Base-by-base conservation (phyloP, 2,888 invertebrate genomes). In the Drosophila kuntzei region DNA sequence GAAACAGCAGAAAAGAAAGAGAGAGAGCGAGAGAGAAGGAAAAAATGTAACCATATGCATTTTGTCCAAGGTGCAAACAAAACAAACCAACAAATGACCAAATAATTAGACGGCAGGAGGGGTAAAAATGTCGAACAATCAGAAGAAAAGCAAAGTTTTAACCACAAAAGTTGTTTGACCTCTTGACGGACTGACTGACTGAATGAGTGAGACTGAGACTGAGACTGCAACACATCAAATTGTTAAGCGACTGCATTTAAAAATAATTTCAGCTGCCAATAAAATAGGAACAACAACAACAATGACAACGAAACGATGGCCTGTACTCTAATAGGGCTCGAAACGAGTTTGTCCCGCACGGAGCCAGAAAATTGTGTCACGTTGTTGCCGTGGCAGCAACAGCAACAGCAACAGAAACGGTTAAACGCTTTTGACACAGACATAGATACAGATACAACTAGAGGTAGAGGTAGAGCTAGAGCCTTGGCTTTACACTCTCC, bases 161-260 rank as follows among this genome's bases (percentile, higher is more conserved):
- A 36, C 74, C 64, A 76, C 61, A 86, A 86, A 87, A 82, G 78
- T 84, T 84, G 87, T 71, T 85, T 82, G 78, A 87, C 82, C 87
- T 72, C 87, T 87, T 82, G 78, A 76, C 85, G 68, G 67, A 78
- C 55, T 64, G 76, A 60, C 47, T 61, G 79, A 80, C 14, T 55
- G 73, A 71, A 65, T 69, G 65, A 67, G 18, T 8, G 20, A 34
- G 3, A 18, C 8, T n/a, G 34, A 46, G 20, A 41, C 7, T 3
- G 29, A n/a, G 27, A 41, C 55, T 71, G 64, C 76, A 80, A 62
- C 68, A 82, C 63, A 80, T 73, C 59, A 85, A 84, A 83, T 87
- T 87, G 86, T 80, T 80, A 87, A 80, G 85, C 87, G 85, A 73
- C 85, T 85, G 87, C 84, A 83, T 83, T 83, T 83, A 84, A 81